A percentile compares a stretch with the other conserved stretches of the same genome.
Evolutionary conservation across 1,140 invertebrate species (phyloP).

Genomic region (Hyles euphorbiae): DNA sequence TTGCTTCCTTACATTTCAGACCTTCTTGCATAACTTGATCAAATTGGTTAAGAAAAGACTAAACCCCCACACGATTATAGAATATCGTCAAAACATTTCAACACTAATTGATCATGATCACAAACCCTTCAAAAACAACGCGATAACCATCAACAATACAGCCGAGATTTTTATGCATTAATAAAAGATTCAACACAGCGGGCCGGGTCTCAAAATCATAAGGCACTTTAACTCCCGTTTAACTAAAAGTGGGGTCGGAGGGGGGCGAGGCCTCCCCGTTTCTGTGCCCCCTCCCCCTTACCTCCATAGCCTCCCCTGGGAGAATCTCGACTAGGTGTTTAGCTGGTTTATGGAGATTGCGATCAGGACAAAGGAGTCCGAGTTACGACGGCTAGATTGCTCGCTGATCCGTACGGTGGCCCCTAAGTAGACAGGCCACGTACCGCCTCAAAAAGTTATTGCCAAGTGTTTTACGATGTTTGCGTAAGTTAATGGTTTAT

Average conservation of each 20-base stretch:
- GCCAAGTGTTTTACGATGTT: conserved; percentile 15
- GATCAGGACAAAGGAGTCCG: conserved; percentile 56
- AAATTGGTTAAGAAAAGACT: too few species aligned
- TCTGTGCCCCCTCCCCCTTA: conserved; percentile 2
- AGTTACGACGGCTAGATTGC: conserved; percentile 42
- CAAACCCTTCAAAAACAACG: too few species aligned
- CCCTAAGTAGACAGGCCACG: conserved; percentile 15
- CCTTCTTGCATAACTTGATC: too few species aligned
- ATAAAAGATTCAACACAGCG: conserved; percentile 30
- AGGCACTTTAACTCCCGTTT: conserved; percentile 39
- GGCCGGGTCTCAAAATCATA: conserved; percentile 39
- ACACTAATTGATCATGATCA: background rate
- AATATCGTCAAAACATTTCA: background rate
- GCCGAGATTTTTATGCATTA: conserved; percentile 41
- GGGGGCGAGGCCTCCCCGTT: background rate
- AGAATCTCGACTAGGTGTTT: conserved; percentile 56
- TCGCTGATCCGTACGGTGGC: conserved; percentile 29
- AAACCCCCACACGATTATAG: too few species aligned
- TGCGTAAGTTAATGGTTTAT: conserved; percentile 6
- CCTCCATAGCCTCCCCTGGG: conserved; percentile 15
- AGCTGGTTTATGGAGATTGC: conserved; percentile 70
- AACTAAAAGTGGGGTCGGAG: conserved; percentile 23
- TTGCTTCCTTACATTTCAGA: too few species aligned
- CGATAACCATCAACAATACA: too few species aligned
- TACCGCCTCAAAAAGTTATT: conserved; percentile 16